Evolutionary conservation across 2,888 invertebrate genomes (phyloP).

Genomic region (Caenorhabditis angaria): DNA sequence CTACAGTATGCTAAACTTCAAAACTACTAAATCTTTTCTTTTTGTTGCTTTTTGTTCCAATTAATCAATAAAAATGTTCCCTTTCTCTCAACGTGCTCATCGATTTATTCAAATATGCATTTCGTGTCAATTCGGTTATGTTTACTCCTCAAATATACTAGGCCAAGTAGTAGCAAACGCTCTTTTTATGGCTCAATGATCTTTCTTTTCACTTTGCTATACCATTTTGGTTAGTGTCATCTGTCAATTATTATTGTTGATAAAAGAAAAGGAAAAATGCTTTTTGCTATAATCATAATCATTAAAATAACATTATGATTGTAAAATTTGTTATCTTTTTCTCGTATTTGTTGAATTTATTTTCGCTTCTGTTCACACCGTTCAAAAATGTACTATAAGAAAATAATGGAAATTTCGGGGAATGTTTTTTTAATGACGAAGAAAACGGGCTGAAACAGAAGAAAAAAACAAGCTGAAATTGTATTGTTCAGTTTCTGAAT

Average conservation of each 20-base stretch:
- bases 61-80: too few species aligned
- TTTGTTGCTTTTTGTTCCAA: too few species aligned
- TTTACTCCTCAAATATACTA: not conserved
- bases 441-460: too few species aligned
- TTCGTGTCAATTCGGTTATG: not conserved
- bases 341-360: not conserved
- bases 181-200: slow-evolving; percentile 1
- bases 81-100: too few species aligned
- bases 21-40: too few species aligned
- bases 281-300: too few species aligned
- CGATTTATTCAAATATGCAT: slow-evolving; percentile 1
- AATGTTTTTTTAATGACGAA: too few species aligned
- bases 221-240: not conserved
- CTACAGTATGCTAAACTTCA: too few species aligned
- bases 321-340: not conserved
- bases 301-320: slow-evolving; percentile 1
- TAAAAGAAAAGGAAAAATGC: not conserved
- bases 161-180: not conserved
- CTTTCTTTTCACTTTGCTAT: not conserved
- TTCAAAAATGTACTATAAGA: too few species aligned
- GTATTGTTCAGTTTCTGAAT: too few species aligned
- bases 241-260: not conserved
- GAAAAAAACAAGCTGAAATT: too few species aligned
- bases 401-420: too few species aligned
- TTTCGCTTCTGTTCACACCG: not conserved